phyloP scores from a whole-genome alignment of 2,113 vertebrate species.

The Sisor rabdophorus region DNA sequence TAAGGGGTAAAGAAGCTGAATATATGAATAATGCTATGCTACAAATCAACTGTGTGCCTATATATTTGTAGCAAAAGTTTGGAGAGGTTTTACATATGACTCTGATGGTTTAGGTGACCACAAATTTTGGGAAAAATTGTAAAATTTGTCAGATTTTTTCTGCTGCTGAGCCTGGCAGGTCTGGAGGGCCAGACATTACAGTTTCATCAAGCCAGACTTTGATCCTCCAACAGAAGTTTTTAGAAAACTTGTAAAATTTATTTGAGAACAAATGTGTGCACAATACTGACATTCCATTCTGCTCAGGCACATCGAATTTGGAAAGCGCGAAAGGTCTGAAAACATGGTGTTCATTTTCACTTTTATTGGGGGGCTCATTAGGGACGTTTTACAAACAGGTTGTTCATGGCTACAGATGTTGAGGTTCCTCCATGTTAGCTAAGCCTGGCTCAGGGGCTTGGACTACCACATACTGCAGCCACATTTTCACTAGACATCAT shows the following conservation, averaged over 20 bases:
- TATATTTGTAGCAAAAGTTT: no score
- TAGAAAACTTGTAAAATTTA: conserved; percentile 48
- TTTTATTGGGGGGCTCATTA: conserved; percentile 55
- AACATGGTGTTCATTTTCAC: conserved; percentile 57
- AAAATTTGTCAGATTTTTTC: conserved; percentile 3
- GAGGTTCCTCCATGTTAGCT: conserved; percentile 44
- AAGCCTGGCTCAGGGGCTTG: conserved; percentile 41
- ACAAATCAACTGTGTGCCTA: no score
- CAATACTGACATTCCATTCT: conserved; percentile 37
- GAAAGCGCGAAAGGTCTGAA: conserved; percentile 38
- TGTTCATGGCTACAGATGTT: conserved; percentile 54
- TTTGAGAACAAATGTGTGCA: conserved; percentile 47
- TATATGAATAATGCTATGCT: no score
- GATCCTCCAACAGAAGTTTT: conserved; percentile 48
- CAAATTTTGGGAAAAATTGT: not conserved
- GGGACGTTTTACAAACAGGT: conserved; percentile 58
- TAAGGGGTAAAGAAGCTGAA: no score
- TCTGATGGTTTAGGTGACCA: no score
- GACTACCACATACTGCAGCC: conserved; percentile 35
- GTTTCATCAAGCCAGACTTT: conserved; percentile 12
- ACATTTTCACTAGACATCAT: conserved; percentile 28
- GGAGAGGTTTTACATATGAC: no score
- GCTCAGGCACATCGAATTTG: conserved; percentile 33
- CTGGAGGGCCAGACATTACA: conserved; percentile 14
- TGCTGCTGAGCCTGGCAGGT: not conserved